Evolutionary conservation across 35 echinoderm and acorn worm genomes (phyloP).

Genomic region (Lytechinus pictus): DNA sequence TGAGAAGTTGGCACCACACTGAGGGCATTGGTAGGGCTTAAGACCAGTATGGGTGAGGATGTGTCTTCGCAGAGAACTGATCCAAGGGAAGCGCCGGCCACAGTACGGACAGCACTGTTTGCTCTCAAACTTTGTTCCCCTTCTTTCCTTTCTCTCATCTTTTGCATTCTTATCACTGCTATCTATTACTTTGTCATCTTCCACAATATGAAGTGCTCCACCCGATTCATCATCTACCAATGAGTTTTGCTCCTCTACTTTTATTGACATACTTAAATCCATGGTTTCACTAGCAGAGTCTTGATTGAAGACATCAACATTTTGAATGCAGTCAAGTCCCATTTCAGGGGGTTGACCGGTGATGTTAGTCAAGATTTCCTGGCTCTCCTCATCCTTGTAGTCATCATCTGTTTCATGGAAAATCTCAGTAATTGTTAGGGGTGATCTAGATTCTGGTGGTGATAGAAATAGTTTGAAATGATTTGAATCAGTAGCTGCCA

Average conservation of each 20-base stretch:
- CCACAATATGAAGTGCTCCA: neutral
- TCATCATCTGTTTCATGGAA: conserved; percentile 6
- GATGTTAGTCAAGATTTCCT: conserved; percentile 21
- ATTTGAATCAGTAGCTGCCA: conserved; percentile 82
- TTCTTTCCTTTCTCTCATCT: conserved; percentile 29
- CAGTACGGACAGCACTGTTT: conserved; percentile 95
- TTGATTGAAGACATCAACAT: neutral
- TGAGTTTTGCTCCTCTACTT: neutral
- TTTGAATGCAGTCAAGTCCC: neutral
- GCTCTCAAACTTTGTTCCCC: conserved; percentile 68
- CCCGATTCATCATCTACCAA: conserved; percentile 9
- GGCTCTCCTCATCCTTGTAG: neutral
- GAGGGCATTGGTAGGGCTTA: conserved; percentile 94
- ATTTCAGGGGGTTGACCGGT: neutral
- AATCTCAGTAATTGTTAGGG: neutral
- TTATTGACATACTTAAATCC: neutral
- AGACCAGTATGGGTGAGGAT: conserved; percentile 93
- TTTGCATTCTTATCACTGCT: neutral
- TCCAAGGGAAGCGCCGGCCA: conserved; percentile 90
- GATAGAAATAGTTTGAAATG: conserved; percentile 83
- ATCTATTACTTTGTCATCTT: neutral
- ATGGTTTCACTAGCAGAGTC: neutral
- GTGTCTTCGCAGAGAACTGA: conserved; percentile 91
- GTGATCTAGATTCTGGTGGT: conserved; percentile 45
- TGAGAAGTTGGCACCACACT: conserved; percentile 91